Evolutionary conservation across 2,113 vertebrate genomes (phyloP), one percentile per base, ranked within the genome.

Genomic region (Dipodomys spectabilis): DNA sequence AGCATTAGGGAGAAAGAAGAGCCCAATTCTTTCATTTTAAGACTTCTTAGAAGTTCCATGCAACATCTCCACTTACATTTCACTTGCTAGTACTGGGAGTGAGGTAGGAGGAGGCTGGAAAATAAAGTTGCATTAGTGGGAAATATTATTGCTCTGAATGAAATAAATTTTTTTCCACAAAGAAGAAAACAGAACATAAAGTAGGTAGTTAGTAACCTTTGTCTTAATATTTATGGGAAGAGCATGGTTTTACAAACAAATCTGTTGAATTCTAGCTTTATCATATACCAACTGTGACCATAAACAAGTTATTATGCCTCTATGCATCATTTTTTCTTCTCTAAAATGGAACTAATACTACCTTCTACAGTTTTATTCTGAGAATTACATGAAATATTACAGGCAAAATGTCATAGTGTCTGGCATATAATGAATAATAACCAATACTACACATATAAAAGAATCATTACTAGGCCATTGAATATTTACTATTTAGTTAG

Each of bases 361-460:
- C 39, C 45, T 35, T 39, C 79, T 5, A 74, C 18, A 71, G 23
- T 27, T 23, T 83, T 80, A 27, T 44, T 88, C 23, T 82, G 49
- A 86, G 44, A 53, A 28, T 49, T 82, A 91, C 77, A 79, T 88
- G 71, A 72, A 80, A 74, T 53, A 86, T 19, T 23, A 64, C 64
- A 75, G 77, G 72, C 44, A 60, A 87, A 91, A 74, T 69, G 7
- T 30, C 69, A 74, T 12, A 30, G 68, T 25, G 32, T 86, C 3
- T 71, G 69, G 62, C 5, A 82, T 75, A 44, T 75, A 30, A 65
- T 81, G 53, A 90, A 60, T 67, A 27, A 30, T 64, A 64, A 64
- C 19, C 74, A 81, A 27, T 65, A 57, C 16, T 75, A 67, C 10
- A 35, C 71, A 28, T 39, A 15, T 35, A 39, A 91, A 75, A 86